phyloP scores from a whole-genome alignment of 2,888 invertebrate species.

The Druceiella hillmani region DNA sequence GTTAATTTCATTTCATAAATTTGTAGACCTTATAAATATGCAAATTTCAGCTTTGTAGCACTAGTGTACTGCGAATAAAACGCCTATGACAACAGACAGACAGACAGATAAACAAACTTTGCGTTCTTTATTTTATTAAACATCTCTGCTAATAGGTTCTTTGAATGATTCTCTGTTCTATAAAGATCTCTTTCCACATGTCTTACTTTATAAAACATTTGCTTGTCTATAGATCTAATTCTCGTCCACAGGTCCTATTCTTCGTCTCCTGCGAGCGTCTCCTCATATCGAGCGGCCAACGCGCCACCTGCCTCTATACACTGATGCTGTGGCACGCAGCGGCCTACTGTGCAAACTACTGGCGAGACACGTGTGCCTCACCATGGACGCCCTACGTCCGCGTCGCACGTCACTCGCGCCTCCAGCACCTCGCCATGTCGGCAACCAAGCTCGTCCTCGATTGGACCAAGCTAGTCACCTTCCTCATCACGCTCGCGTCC shows the following conservation, averaged over 20 bases:
- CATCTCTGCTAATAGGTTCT: no score
- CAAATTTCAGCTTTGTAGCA: no score
- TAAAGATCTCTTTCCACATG: no score
- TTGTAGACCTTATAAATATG: no score
- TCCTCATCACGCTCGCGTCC: slow-evolving; percentile 71
- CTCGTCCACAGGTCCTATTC: slow-evolving; percentile 69
- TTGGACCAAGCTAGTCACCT: slow-evolving; percentile 78
- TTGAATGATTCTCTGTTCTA: no score
- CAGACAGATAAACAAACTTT: no score
- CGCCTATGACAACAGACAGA: no score
- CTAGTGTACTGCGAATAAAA: no score
- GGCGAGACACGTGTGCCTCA: slow-evolving; percentile 66
- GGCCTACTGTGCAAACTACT: slow-evolving; percentile 71
- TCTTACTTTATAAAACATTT: no score
- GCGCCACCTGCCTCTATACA: slow-evolving; percentile 67
- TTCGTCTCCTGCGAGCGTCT: slow-evolving; percentile 67
- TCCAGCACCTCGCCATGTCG: slow-evolving; percentile 75
- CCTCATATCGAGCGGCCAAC: slow-evolving; percentile 49
- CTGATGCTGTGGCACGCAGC: slow-evolving; percentile 79
- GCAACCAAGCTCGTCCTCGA: slow-evolving; percentile 75
- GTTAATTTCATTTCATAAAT: no score
- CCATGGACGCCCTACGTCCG: slow-evolving; percentile 74
- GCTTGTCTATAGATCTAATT: no score
- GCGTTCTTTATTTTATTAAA: no score
- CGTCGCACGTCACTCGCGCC: slow-evolving; percentile 64